Base-by-base conservation (phyloP, 2,797 vertebrate species). In the Ateles fusciceps region DNA sequence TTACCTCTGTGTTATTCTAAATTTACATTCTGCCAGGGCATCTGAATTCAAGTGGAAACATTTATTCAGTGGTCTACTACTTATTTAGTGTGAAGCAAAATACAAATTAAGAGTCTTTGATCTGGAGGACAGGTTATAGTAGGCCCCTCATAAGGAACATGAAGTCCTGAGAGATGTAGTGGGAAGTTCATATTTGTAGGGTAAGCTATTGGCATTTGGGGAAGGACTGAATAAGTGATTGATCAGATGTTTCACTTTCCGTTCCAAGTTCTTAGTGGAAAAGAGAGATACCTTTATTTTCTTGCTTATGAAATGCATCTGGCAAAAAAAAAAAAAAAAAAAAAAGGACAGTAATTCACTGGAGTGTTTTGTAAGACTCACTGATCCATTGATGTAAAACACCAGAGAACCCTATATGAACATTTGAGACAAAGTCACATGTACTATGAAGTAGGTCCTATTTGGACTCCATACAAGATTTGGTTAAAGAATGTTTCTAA, bases 231-330 rank as follows among this genome's bases (percentile, higher is more conserved):
- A 50, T 61, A 42, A 52, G 68, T 76, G 33, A 88, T 30, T 44
- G 48, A 74, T 26, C 46, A 84, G 68, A 96, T 79, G n/a, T 87
- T 87, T 61, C 24, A 10, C 50, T 95, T 90, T 96, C 80, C 50
- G 89, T 80, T 90, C 46, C n/a, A 83, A 52, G 11, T n/a, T 22
- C 61, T 68, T 85, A 36, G 71, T 17, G 83, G 59, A 75, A 94
- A 87, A 48, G 52, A 90, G 50, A 93, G 24, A 81, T 7, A 79
- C 9, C 46, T 95, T 68, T 14, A 75, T 90, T 64, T 76, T 84
- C 78, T 78, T 75, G 19, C 7, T 59, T 83, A 48, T 42, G n/a
- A 79, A 79, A 15, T 30, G 85, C 21, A 87, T n/a, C 48, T 93
- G 61, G 81, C 46, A 90, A 81, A 87, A 89, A 52, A 48, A 52